A percentile compares a stretch with the other conserved stretches of the same genome.
Conservation (phyloP, 2,888 invertebrate species). For the Gortyna flavago region DNA sequence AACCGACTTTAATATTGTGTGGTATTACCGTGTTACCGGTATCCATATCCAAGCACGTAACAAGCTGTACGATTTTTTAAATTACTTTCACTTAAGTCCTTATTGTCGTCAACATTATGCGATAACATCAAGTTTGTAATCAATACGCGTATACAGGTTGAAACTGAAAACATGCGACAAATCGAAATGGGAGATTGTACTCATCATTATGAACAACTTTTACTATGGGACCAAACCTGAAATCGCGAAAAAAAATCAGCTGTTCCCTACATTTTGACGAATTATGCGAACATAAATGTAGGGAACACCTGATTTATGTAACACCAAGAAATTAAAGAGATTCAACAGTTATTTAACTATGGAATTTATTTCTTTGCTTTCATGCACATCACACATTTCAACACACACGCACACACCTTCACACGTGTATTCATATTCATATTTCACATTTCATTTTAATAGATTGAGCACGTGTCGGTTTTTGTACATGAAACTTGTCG, state of each 20-base stretch:
- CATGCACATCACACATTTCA: neutral
- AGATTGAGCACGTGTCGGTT: too few relatives aligned
- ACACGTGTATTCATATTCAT: too few relatives aligned
- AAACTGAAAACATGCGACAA: too few relatives aligned
- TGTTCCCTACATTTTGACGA: too few relatives aligned
- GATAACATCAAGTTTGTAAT: slow-evolving; percentile 19
- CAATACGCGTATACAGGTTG: neutral
- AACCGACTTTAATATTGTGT: neutral
- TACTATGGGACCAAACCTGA: too few relatives aligned
- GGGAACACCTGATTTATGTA: too few relatives aligned
- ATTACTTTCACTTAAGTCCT: slow-evolving; percentile 37
- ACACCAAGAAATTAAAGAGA: neutral
- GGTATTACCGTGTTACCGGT: slow-evolving; percentile 27
- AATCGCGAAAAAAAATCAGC: too few relatives aligned
- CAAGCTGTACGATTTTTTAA: slow-evolving; percentile 23
- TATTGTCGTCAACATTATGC: slow-evolving; percentile 2
- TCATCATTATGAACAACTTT: too few relatives aligned
- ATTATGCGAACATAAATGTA: too few relatives aligned
- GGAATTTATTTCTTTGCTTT: neutral
- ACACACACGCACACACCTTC: too few relatives aligned
- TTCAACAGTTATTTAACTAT: neutral
- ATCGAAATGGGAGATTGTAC: too few relatives aligned
- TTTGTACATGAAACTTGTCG: neutral
- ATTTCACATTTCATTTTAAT: too few relatives aligned
- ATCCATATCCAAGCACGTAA: slow-evolving; percentile 27